A percentile compares a stretch with the other conserved stretches of the same genome.
Conservation (phyloP, 1,140 invertebrate species). For the Penaeus japonicus region DNA sequence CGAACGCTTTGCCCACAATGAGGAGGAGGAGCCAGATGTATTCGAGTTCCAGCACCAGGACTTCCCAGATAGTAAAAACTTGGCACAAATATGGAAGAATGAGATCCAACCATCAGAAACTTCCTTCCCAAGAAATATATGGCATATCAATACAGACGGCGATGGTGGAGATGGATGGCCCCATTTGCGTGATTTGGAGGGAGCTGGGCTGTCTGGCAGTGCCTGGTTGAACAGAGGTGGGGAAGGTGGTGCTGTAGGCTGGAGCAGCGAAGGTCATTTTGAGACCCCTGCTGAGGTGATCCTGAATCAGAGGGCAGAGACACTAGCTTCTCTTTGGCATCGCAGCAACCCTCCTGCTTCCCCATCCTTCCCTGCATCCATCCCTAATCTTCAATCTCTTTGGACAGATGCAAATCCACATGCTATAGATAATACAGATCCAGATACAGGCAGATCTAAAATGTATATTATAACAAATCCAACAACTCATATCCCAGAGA, state of each 20-base stretch:
- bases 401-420: conserved; percentile 6
- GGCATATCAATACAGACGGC: conserved; percentile 8
- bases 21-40: conserved; percentile 48
- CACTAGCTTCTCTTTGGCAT: conserved; percentile 42
- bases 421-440: neutral
- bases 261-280: conserved; percentile 39
- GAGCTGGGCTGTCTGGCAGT: neutral
- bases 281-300: neutral
- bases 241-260: conserved; percentile 36
- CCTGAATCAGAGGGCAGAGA: neutral
- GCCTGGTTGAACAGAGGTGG: conserved; percentile 27
- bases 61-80: conserved; percentile 29
- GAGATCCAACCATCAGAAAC: neutral
- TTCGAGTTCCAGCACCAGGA: conserved; percentile 55
- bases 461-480: conserved; percentile 45
- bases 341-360: conserved; percentile 20
- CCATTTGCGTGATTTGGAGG: neutral
- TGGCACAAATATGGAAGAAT: conserved; percentile 45
- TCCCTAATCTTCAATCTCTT: conserved; percentile 33
- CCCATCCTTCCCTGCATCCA: conserved; percentile 22
- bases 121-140: conserved; percentile 14
- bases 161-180: conserved; percentile 21
- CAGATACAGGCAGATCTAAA: neutral
- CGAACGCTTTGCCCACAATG: neutral
- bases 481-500: conserved; percentile 40